Conservation (phyloP, 2,113 vertebrate genomes). For the Atrichornis clamosus region DNA sequence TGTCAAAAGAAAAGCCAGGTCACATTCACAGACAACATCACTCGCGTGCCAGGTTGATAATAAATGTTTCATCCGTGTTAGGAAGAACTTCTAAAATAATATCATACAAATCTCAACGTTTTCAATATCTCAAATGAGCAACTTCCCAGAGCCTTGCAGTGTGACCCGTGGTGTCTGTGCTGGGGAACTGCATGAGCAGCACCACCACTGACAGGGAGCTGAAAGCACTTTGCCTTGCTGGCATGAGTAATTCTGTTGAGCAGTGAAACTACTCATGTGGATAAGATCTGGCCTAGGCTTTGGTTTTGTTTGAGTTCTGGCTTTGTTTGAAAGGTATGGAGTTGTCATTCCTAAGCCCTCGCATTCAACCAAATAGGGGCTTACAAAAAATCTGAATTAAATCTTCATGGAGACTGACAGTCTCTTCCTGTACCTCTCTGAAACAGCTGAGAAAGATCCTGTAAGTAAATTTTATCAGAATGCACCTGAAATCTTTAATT, state of each 20-base stretch:
- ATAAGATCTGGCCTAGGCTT: slow-evolving; percentile 36
- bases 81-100: background rate
- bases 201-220: background rate
- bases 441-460: background rate
- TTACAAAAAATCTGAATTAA: slow-evolving; percentile 22
- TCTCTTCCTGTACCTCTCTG: background rate
- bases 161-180: background rate
- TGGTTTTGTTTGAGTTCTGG: slow-evolving; percentile 37
- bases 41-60: background rate
- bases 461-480: background rate
- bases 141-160: background rate
- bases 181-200: background rate
- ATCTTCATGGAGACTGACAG: slow-evolving; percentile 7
- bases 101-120: background rate
- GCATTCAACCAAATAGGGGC: background rate
- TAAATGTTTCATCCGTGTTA: background rate
- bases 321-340: slow-evolving; percentile 54
- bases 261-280: background rate
- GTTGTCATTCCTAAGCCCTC: background rate
- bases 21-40: fast-evolving
- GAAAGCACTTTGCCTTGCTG: slow-evolving; percentile 4
- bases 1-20: background rate
- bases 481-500: background rate
- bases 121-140: background rate
- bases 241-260: background rate